Evolutionary conservation across 2,888 invertebrate species (phyloP), one percentile per base, ranked within the genome.

Genomic region (Hartigia nigra): DNA sequence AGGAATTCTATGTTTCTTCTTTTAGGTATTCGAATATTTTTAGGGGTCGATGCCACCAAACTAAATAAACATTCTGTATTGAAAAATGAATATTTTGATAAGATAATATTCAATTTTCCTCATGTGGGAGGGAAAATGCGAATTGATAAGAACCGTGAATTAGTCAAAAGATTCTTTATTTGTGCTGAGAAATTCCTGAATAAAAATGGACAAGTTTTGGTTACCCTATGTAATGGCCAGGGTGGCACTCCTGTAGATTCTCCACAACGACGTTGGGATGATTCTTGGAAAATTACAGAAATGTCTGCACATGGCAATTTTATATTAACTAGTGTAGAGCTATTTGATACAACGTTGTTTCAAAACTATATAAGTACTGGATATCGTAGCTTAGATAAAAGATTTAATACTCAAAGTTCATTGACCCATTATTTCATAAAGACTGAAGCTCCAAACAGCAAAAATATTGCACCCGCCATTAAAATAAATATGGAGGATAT

Each of bases 41-140:
- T 92, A 78, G 92, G 91, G 69, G 91, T 93, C 69, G 93, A 94
- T 91, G 94, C 93, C n/a, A 93, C 92, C 23, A 89, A 91, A 80
- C 87, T 94, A 55, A 86, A 89, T 36, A 78, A 87, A 11, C 84
- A 91, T 82, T 75, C 85, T 23, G 80, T 82, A 32, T 82, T 92
- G 11, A 83, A 80, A 31, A 82, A 75, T 1, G 82, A 88, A 70
- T 81, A 77, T 36, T 94, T 93, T 86, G 87, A 92, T 36, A 91
- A 92, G 84, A 92, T 95, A 70, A 90, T 94, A 77, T 94, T 95
- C 89, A 94, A 95, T 86, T 94, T 95, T 86, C 94, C 94, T 12
- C 94, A 94, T 87, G 92, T 92, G 70, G 94, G 94, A 55, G 94
- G 94, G 12, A 94, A 94, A 90, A 94, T 94, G 88, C 93, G 94